Base-by-base conservation (phyloP, 2,888 invertebrate genomes). In the Tetragonula carbonaria region DNA sequence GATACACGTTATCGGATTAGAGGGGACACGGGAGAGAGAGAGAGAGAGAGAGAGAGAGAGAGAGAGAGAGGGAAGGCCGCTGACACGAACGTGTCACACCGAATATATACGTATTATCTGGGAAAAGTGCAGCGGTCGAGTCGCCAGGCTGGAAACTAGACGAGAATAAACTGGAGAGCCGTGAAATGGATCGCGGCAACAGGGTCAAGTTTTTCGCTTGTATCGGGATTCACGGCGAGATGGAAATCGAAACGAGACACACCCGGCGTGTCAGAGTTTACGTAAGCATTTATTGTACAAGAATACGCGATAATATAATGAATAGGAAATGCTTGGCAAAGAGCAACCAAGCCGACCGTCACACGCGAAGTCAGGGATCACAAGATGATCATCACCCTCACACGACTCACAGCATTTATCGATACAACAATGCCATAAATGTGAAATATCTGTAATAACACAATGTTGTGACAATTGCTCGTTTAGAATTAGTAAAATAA, bases 141-240 rank as follows among this genome's bases (percentile, higher is more conserved):
- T 81, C 79, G 73, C 65, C 66, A 62, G 77, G 28, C 76, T 74
- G 86, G 77, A 86, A 80, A 82, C 82, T 72, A 66, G 78, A 80
- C 82, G 78, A 81, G 88, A 88, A 86, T 86, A 88, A 88, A 90
- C 80, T 82, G 74, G 82, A 86, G 79, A 88, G 84, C 78, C 78
- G 79, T 79, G 81, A 87, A 87, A 88, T 90, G 84, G 87, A 79
- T 84, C 82, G 63, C 83, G 77, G 84, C 80, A 90, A 85, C 84
- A 82, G 88, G 88, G 90, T 90, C 84, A 90, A 90, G 86, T 88
- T 86, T 28, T 79, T 77, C 74, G 78, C 77, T 55, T 78, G 82
- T 85, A 80, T 84, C 76, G 81, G 74, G 77, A 89, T 83, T 71
- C 75, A 68, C 70, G 76, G 62, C 23, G 68, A 72, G 74, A 70